Base-by-base conservation (phyloP, 1,140 invertebrate species). In the Neomicropteryx cornuta region DNA sequence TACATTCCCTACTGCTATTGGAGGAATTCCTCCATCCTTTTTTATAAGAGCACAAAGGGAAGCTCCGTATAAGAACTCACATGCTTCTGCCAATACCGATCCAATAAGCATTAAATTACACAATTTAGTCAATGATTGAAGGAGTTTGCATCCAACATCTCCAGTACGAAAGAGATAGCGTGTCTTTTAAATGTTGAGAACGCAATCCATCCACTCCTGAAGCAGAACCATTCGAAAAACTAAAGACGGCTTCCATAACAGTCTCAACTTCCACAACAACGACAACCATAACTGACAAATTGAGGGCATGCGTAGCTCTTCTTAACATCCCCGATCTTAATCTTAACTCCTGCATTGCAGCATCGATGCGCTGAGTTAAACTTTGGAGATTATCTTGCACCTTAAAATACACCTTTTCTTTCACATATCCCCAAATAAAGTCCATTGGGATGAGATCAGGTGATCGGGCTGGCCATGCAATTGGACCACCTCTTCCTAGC, bases 391-490 rank as follows among this genome's bases (percentile, higher is more conserved):
- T n/a, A n/a, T n/a, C n/a, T n/a, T n/a, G n/a, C n/a, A n/a, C n/a
- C n/a, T n/a, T n/a, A n/a, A n/a, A n/a, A n/a, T 60, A 60, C 14
- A 55, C 47, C 32, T 40, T 35, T 34, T 51, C 46, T 45, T 58
- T 60, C 3, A 58, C 39, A 42, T 39, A 54, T 32, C 49, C 53
- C 58, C 53, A 58, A 36, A 60, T 47, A 48, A 60, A 62, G 48
- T 66, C 60, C 36, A 57, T 39, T 21, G 50, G 49, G 36, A 50
- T 62, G 35, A 66, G 44, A 43, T 68, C 62, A 3, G 60, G 60
- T n/a, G 50, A 60, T 30, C 53, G 38, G 35, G 62, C 43, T 40
- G 55, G 61, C 61, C 60, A 66, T 33, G 28, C 13, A 39, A 62
- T 45, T 29, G 50, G 49, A 34, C 53, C 54, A 33, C 45, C 45